Base-by-base conservation (phyloP, 1,140 invertebrate genomes). In the Drosophila tsacasi region DNA sequence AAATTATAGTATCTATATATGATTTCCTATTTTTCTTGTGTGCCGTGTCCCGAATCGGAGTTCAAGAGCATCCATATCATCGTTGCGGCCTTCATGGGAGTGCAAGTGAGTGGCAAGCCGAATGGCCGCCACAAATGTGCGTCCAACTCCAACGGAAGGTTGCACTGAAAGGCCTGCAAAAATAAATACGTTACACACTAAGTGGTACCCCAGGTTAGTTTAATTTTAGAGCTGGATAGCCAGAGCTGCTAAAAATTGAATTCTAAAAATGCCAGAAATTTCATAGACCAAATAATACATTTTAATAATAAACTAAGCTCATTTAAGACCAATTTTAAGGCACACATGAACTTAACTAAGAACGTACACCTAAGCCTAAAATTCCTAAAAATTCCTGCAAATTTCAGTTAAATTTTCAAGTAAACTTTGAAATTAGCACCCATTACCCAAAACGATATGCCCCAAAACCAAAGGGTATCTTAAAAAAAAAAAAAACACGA, bases 111-210 rank as follows among this genome's bases (percentile, higher is more conserved):
- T 65, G 71, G 68, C 54, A 52, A 49, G 32, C 58, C 54, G 57
- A 71, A 44, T 60, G 57, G 50, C 42, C 37, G 57, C 83, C 79
- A 49, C 71, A 87, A 79, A 83, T 82, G 79, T 86, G 79, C 79
- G 83, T 80, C 61, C 54, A 71, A 60, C 66, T 65, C n/a, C 54
- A 76, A 64, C 57, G 57, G 75, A 83, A 76, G 62, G 71, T 76
- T 72, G 81, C 63, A 55, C 15, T 37, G 25, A 30, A 68, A 27
- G 13, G 5, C 39, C 19, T 2, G 49, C 21, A 46, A 30, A 37
- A 67, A 21, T 15, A 13, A 7, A 21, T 2, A 35, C 2, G 7
- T 37, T 19, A 27, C 15, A 12, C 32, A 21, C n/a, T 17, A 19
- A 30, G 5, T 3, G 3, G 1, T 54, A 44, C 23, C 21, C 21